Evolutionary conservation across 2,797 vertebrate genomes (phyloP).

Genomic region (Paguma larvata): DNA sequence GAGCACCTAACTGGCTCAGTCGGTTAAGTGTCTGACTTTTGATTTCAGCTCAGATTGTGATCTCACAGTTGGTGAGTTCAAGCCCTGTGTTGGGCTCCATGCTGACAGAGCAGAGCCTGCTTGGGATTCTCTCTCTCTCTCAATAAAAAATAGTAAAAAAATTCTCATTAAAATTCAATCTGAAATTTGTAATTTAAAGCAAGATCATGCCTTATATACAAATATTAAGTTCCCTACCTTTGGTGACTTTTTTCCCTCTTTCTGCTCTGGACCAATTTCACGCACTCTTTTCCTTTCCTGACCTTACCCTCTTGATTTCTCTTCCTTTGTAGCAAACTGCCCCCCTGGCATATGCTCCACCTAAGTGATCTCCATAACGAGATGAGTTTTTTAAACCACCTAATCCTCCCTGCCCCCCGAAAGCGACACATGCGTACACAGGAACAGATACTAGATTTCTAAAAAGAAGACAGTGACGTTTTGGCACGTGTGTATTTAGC

Average conservation of each 20-base stretch:
- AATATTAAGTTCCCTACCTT: neutral
- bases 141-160: neutral
- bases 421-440: neutral
- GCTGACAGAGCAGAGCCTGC: neutral
- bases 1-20: neutral
- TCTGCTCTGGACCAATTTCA: neutral
- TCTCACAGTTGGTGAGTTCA: neutral
- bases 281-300: constrained; percentile 36
- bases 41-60: neutral
- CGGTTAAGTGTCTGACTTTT: neutral
- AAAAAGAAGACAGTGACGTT: neutral
- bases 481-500: neutral
- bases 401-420: neutral
- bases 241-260: neutral
- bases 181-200: constrained; percentile 7
- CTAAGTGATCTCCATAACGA: neutral
- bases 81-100: neutral
- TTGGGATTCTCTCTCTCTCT: neutral
- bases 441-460: neutral
- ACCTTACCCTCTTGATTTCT: neutral
- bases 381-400: neutral
- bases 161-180: neutral
- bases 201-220: neutral
- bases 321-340: neutral
- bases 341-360: neutral